Evolutionary conservation across 2,888 invertebrate genomes (phyloP), one percentile per base, ranked within the genome.

Genomic region (Pyrrhia umbra): DNA sequence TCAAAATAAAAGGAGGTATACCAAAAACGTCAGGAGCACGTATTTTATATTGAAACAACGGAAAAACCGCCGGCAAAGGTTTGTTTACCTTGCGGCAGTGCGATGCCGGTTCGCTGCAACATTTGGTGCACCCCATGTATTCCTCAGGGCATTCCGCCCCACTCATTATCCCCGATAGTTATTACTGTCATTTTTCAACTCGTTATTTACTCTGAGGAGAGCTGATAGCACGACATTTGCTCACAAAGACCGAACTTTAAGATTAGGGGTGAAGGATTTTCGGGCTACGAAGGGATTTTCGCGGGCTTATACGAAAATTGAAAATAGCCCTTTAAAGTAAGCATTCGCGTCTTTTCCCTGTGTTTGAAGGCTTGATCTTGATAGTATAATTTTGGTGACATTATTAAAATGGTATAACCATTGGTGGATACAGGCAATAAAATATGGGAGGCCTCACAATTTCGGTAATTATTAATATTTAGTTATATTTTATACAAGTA

Each of bases 151-250:
- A 91, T 94, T 85, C 89, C 92, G 85, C 94, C 95, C 95, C 88
- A 91, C 90, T 94, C 95, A 94, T 94, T 94, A 94, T 88, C 88
- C 90, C 89, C 89, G 85, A 93, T 94, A 94, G 95, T 94, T 94
- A 95, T 95, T 94, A 91, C 95, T 91, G 94, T 93, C 94, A 95
- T 95, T 94, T 95, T 95, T 94, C 95, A 95, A 94, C 94, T 95
- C 93, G 94, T 94, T 95, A 94, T 94, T 95, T 94, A 94, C 93
- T 93, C 92, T 92, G 93, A 91, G 88, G 83, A 89, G 89, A 90
- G 91, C 92, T 92, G 94, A 95, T 94, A 94, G 90, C 93, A 84
- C 88, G 93, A 92, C 92, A 92, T 94, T 94, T 92, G 92, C 90
- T 92, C 84, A 82, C 83, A 87, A 90, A 90, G 85, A 85, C 83